Evolutionary conservation across 37 sponge, comb jelly and placozoan genomes (phyloP), one percentile per base, ranked within the genome.

Genomic region (Tethya wilhelma): DNA sequence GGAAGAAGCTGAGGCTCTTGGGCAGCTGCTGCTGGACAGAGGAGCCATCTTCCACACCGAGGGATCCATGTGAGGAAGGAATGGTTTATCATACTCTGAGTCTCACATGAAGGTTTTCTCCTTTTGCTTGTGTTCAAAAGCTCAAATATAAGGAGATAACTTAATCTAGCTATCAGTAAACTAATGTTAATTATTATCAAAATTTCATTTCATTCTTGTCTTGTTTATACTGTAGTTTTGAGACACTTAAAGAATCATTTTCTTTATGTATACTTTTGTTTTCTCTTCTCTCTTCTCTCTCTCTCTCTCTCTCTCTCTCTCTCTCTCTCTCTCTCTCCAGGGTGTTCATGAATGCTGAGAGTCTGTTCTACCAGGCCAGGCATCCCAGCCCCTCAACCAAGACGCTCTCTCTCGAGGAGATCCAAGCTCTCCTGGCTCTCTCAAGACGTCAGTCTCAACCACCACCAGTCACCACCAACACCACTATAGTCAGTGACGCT

Each of bases 11-110:
- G 84, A 78, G 30, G 66, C 4, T 2, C 64, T 93, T 1, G 89
- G 94, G 33, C 91, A 93, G 67, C 37, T 86, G 49, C 77, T 93
- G 20, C 38, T 93, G 49, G 87, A 86, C 64, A 82, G 57, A 34
- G 90, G 87, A 60, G 87, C 74, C 7, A 65, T 93, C 30, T 82
- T 83, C 11, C 94, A 93, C 44, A 79, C 94, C 26, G 94, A 93
- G 74, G 94, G 91, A 29, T 90, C 94, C 20, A 86, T 57, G 94
- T 93, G 44, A 46, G 70, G 42, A n/a, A n/a, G n/a, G n/a, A n/a
- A n/a, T n/a, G n/a, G n/a, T n/a, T n/a, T n/a, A n/a, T n/a, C n/a
- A n/a, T n/a, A n/a, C n/a, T n/a, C n/a, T n/a, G n/a, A n/a, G n/a
- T n/a, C n/a, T n/a, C n/a, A n/a, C n/a, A n/a, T n/a, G n/a, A n/a